phyloP scores from a whole-genome alignment of 2,113 vertebrate genomes.

The Rhombomys opimus region DNA sequence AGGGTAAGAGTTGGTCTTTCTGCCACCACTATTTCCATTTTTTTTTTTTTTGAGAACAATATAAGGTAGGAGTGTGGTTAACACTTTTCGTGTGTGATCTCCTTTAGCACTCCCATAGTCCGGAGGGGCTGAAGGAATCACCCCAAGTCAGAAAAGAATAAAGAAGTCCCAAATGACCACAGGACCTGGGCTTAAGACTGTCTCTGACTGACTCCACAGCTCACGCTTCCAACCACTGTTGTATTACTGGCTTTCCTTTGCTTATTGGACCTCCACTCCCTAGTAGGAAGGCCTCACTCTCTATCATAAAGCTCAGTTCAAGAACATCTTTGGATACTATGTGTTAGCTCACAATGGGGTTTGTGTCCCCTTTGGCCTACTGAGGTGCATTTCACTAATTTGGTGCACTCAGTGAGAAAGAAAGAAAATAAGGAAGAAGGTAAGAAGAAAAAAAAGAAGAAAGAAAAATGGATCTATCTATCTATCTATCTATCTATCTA shows the following conservation, averaged over 20 bases:
- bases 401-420: not conserved
- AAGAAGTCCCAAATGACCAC: not conserved
- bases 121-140: not conserved
- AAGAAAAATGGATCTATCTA: not conserved
- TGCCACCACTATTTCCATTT: not conserved
- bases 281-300: not conserved
- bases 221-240: fast-evolving
- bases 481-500: not conserved
- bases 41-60: not conserved
- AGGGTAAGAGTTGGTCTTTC: not conserved
- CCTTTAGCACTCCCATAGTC: not conserved
- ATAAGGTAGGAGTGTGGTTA: not conserved
- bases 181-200: not conserved
- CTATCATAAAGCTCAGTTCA: not conserved
- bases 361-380: not conserved
- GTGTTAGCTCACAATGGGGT: not conserved
- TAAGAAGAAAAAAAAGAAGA: not conserved
- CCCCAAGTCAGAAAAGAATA: not conserved
- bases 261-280: not conserved
- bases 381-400: not conserved
- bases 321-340: fast-evolving
- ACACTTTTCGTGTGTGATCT: fast-evolving
- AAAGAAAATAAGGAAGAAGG: fast-evolving
- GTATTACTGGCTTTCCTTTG: not conserved
- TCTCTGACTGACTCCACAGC: fast-evolving